Percentiles rank a stretch among this genome's conserved stretches.
These are phyloP conservation scores for Drosophila algonquin DNA, from an alignment of 2,888 invertebrate genomes.

Conservation along the genomic window DNA sequence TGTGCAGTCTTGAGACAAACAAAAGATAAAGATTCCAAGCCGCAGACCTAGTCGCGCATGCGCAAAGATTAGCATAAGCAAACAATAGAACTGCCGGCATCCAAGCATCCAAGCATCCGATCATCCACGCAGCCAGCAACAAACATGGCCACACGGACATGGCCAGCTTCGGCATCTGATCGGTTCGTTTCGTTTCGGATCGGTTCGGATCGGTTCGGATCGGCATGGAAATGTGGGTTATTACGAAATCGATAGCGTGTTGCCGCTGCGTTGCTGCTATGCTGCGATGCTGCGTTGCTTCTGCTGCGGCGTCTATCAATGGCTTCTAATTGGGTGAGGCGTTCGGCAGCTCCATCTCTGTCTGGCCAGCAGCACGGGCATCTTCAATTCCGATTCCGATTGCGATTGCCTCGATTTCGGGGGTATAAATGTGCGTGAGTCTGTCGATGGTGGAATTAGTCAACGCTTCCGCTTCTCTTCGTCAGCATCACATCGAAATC, in stretches of 20 bases:
- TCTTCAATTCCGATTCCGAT: constrained; percentile 33
- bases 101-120: constrained; percentile 14
- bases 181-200: background rate
- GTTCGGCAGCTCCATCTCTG: background rate
- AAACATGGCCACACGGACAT: background rate
- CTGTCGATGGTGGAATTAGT: constrained; percentile 63
- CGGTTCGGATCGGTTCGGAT: background rate
- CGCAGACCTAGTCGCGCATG: constrained; percentile 59
- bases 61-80: constrained; percentile 69
- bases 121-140: background rate
- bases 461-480: constrained; percentile 64
- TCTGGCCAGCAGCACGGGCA: constrained; percentile 8
- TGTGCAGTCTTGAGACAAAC: background rate
- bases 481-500: constrained; percentile 41
- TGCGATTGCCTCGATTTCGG: constrained; percentile 38
- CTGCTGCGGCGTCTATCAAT: constrained; percentile 31
- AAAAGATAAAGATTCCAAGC: background rate
- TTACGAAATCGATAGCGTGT: constrained; percentile 41
- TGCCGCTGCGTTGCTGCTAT: background rate
- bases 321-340: constrained; percentile 49
- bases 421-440: constrained; percentile 73
- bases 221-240: constrained; percentile 48
- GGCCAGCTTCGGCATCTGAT: background rate
- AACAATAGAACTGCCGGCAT: constrained; percentile 53
- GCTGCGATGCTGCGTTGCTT: constrained; percentile 2